Conservation (phyloP, 2,113 vertebrate species). For the Propithecus coquereli region DNA sequence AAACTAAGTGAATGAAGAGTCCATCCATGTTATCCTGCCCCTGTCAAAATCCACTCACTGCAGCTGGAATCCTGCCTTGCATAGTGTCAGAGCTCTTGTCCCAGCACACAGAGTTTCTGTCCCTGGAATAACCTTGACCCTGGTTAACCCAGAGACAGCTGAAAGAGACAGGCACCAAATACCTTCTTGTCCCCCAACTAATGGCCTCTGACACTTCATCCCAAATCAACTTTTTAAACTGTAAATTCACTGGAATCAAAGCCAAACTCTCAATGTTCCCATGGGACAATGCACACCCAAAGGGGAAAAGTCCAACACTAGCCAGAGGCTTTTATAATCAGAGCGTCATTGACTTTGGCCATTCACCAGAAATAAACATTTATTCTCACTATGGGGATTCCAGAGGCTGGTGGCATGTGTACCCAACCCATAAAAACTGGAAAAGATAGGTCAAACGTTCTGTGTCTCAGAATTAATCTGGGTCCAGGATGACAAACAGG, state of each 20-base stretch:
- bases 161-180: neutral
- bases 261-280: neutral
- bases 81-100: neutral
- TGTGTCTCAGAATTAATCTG: neutral
- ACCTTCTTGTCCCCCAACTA: neutral
- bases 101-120: neutral
- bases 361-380: neutral
- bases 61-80: neutral
- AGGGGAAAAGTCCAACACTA: neutral
- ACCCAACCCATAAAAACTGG: neutral
- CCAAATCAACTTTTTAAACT: neutral
- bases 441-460: neutral
- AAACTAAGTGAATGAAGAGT: neutral
- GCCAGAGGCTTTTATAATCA: neutral
- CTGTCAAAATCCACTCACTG: neutral
- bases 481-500: neutral
- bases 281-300: neutral
- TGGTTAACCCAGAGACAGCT: neutral
- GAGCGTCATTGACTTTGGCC: neutral
- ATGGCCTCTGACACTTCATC: neutral
- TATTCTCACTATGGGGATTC: neutral
- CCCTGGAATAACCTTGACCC: neutral
- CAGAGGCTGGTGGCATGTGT: neutral
- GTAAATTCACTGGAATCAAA: neutral
- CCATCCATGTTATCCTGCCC: neutral